Base-by-base conservation (phyloP, 2,888 invertebrate species). In the Phortica magna region DNA sequence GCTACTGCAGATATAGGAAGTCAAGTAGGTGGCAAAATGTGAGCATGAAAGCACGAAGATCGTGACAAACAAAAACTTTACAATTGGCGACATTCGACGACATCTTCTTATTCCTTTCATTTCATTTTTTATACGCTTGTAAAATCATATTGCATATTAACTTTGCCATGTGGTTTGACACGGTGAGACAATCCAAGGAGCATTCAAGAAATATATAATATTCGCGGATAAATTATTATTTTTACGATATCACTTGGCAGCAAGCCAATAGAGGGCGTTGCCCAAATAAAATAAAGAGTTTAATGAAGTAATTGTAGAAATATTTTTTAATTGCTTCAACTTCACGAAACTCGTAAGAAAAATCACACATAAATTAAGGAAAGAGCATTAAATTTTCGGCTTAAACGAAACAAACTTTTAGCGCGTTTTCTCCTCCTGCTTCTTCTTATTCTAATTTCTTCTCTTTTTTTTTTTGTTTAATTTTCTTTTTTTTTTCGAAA, bases 401-500 rank as follows among this genome's bases (percentile, higher is more conserved):
- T 31, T 31, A 31, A 31, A 31, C 5, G 2, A 31, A 31, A 31
- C 1, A 4, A 31, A 31, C 31, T 31, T 31, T 31, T 31, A 31
- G 2, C 31, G 7, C 17, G n/a, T 19, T 22, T 61, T 61, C 22
- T 48, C 10, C 10, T 9, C 48, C 3, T 48, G 3, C 31, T 48
- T 14, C 9, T 5, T 48, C 7, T 48, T 48, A 12, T 12, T 48
- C 14, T 48, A 14, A 61, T 61, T 7, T 61, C 22, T 61, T 71
- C 70, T 22, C 53, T n/a, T 55, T 7, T 31, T 7, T 12, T 64
- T 64, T 59, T 59, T 61, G 1, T 61, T 19, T 61, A 31, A 53
- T 22, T 71, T n/a, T 55, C 12, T 31, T 7, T 12, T 64, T 64
- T 64, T 72, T 77, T 72, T 65, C 61, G 55, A 79, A 84, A 81